Evolutionary conservation across 2,797 vertebrate species (phyloP).

Genomic region (Characodon lateralis): DNA sequence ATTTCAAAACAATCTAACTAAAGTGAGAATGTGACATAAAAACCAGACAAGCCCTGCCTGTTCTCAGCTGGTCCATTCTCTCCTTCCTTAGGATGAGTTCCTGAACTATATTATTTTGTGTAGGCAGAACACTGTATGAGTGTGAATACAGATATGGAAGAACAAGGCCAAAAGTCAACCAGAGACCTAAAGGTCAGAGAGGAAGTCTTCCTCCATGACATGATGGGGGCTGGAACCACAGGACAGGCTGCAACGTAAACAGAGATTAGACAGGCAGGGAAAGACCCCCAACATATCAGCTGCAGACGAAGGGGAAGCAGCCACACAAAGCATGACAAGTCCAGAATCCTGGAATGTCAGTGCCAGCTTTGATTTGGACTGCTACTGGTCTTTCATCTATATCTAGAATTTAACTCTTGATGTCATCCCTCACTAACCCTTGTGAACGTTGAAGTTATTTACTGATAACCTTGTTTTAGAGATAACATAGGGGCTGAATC

Average conservation of each 20-base stretch:
- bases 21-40: constrained; percentile 47
- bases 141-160: constrained; percentile 29
- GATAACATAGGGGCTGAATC: not conserved
- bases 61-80: constrained; percentile 25
- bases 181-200: constrained; percentile 58
- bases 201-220: constrained; percentile 48
- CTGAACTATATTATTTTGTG: constrained; percentile 33
- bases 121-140: constrained; percentile 18
- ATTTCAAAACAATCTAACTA: constrained; percentile 57
- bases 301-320: constrained; percentile 28
- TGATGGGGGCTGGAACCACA: constrained; percentile 31
- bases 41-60: constrained; percentile 43
- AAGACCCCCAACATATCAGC: constrained; percentile 48
- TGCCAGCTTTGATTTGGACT: constrained; percentile 20
- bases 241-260: constrained; percentile 63
- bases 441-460: not conserved
- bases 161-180: constrained; percentile 50
- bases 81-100: constrained; percentile 19
- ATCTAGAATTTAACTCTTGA: constrained; percentile 22
- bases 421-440: not conserved
- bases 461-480: constrained; percentile 1
- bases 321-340: constrained; percentile 19
- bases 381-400: constrained; percentile 8
- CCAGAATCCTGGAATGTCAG: constrained; percentile 20
- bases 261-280: constrained; percentile 62